A percentile compares a stretch with the other conserved stretches of the same genome.
Evolutionary conservation across 1,140 invertebrate genomes (phyloP).

Genomic region (Atta texana): DNA sequence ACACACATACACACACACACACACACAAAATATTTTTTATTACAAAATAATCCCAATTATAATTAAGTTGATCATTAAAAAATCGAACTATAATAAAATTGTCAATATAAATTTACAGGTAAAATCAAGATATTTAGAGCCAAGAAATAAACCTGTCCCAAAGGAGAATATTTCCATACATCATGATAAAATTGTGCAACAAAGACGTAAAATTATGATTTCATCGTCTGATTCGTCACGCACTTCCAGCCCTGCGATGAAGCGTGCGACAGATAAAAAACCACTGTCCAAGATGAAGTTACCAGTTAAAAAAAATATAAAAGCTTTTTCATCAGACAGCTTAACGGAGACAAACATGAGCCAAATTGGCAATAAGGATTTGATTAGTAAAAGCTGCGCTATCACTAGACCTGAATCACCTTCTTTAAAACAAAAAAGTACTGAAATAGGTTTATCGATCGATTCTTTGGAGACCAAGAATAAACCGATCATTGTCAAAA

Average conservation of each 20-base stretch:
- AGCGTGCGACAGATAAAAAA: conserved; percentile 84
- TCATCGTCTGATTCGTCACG: conserved; percentile 89
- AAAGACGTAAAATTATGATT: conserved; percentile 85
- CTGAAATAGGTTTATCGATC: conserved; percentile 85
- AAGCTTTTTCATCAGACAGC: conserved; percentile 86
- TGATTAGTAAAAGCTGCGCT: conserved; percentile 83
- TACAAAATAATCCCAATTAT: not conserved
- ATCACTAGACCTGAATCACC: conserved; percentile 85
- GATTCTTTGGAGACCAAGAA: conserved; percentile 87
- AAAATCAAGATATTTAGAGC: conserved; percentile 88
- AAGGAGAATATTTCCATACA: conserved; percentile 76
- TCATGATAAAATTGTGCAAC: conserved; percentile 80
- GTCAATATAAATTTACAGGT: conserved; percentile 78
- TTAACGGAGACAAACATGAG: conserved; percentile 82
- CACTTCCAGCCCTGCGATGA: conserved; percentile 89
- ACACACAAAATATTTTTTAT: not conserved
- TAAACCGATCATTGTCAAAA: conserved; percentile 82
- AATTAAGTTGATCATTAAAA: not conserved
- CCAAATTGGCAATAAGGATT: conserved; percentile 76
- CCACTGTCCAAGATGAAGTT: conserved; percentile 82
- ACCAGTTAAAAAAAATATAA: conserved; percentile 83
- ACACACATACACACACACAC: not conserved
- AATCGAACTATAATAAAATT: not conserved
- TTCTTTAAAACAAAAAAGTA: conserved; percentile 80
- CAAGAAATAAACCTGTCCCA: conserved; percentile 81